Evolutionary conservation across 2,888 invertebrate species (phyloP).

Genomic region (Galerucella pusilla): DNA sequence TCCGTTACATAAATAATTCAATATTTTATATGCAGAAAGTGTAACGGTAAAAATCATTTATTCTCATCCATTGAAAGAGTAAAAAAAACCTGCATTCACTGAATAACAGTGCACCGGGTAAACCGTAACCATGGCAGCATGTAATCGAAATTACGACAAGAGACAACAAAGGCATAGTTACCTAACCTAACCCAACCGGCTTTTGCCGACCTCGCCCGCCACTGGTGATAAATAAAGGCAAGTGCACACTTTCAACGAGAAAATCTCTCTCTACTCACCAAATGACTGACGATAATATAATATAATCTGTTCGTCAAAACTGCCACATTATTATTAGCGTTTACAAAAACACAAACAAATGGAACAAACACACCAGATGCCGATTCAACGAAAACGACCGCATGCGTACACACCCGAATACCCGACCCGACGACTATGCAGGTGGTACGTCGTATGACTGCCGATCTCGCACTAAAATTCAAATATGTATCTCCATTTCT

Average conservation of each 20-base stretch:
- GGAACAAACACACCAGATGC: constrained; percentile 13
- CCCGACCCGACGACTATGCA: constrained; percentile 18
- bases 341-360: constrained; percentile 21
- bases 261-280: constrained; percentile 20
- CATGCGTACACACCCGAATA: constrained; percentile 22
- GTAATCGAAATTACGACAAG: constrained; percentile 13
- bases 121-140: constrained; percentile 16
- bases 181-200: constrained; percentile 25
- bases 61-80: background rate
- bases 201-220: background rate
- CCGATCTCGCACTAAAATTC: constrained; percentile 27
- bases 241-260: constrained; percentile 9
- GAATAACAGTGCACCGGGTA: background rate
- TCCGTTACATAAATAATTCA: background rate
- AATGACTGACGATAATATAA: constrained; percentile 25
- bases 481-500: constrained; percentile 18
- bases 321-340: constrained; percentile 28
- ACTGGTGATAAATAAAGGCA: constrained; percentile 16
- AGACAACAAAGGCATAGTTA: constrained; percentile 7
- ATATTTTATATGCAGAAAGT: background rate
- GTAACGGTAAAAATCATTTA: background rate
- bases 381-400: constrained; percentile 14
- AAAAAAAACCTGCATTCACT: background rate
- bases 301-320: constrained; percentile 26
- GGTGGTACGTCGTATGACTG: constrained; percentile 20